Evolutionary conservation across 2,113 vertebrate species (phyloP).

Genomic region (Chloropsis cyanopogon): DNA sequence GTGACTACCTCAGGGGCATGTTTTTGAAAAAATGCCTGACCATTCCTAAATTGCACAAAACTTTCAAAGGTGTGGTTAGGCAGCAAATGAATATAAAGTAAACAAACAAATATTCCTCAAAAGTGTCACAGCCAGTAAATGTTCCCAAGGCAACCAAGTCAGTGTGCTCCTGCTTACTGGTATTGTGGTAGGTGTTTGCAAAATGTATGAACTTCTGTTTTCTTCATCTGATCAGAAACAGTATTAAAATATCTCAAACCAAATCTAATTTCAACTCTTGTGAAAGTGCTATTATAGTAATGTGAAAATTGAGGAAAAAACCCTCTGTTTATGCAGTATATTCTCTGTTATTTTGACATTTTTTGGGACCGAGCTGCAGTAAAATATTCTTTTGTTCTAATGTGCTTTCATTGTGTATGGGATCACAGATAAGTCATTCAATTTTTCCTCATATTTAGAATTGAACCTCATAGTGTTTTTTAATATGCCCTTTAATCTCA

Average conservation of each 20-base stretch:
- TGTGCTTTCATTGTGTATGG: not conserved
- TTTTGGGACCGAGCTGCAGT: not conserved
- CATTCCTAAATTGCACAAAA: not conserved
- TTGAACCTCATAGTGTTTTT: not conserved
- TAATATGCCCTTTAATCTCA: not conserved
- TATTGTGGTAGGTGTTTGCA: not conserved
- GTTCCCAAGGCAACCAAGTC: slow-evolving; percentile 34
- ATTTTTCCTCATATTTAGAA: not conserved
- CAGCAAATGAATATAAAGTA: not conserved
- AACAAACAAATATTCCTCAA: not conserved
- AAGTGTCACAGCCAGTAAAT: not conserved
- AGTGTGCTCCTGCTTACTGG: not conserved
- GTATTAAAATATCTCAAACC: not conserved
- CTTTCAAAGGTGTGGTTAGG: not conserved
- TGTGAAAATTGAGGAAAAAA: not conserved
- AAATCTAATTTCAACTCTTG: not conserved
- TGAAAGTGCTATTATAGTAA: not conserved
- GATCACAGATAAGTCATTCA: not conserved
- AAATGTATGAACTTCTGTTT: not conserved
- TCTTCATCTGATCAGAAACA: slow-evolving; percentile 2
- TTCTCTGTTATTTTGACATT: not conserved
- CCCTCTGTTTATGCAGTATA: not conserved
- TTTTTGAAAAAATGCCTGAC: not conserved
- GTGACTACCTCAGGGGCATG: not conserved
- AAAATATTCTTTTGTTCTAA: not conserved